Percentiles rank a stretch among this genome's conserved stretches.
phyloP scores from a whole-genome alignment of 1,140 invertebrate genomes.

The Tetramorium alpestre region DNA sequence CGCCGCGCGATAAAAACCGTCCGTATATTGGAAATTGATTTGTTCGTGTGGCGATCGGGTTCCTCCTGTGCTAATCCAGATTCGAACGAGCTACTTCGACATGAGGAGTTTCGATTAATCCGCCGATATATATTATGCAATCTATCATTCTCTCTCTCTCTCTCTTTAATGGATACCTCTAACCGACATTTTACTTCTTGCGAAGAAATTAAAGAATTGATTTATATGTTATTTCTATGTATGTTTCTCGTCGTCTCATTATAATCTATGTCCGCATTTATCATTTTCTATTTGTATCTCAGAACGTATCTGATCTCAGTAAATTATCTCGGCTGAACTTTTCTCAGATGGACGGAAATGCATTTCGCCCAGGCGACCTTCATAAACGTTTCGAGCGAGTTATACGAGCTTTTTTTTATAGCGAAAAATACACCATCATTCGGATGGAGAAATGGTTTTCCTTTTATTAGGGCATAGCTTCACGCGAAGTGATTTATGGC shows the following conservation, averaged over 20 bases:
- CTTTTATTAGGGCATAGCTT: constrained; percentile 70
- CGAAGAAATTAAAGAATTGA: not conserved
- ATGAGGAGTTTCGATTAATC: not conserved
- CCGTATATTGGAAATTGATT: constrained; percentile 65
- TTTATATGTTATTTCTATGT: not conserved
- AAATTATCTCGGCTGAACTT: not conserved
- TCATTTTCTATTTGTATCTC: not conserved
- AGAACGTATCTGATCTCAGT: not conserved
- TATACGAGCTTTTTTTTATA: constrained; percentile 47
- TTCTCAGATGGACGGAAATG: not conserved
- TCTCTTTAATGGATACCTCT: not conserved
- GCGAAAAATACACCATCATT: constrained; percentile 45
- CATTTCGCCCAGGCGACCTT: constrained; percentile 2
- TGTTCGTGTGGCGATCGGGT: not conserved
- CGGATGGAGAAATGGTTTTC: constrained; percentile 27
- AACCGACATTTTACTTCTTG: not conserved
- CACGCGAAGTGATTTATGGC: constrained; percentile 66
- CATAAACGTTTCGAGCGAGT: constrained; percentile 10
- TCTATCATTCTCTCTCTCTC: not conserved
- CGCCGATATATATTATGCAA: not conserved
- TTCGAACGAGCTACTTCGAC: not conserved
- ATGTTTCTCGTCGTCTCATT: too few relatives aligned
- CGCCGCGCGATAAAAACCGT: constrained; percentile 58
- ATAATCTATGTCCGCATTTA: not conserved
- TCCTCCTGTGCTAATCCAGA: not conserved